A percentile compares a stretch with the other conserved stretches of the same genome.
These are phyloP conservation scores for Protobothrops flavoviridis DNA, from an alignment of 2,113 vertebrate genomes.

Conservation along the genomic window DNA sequence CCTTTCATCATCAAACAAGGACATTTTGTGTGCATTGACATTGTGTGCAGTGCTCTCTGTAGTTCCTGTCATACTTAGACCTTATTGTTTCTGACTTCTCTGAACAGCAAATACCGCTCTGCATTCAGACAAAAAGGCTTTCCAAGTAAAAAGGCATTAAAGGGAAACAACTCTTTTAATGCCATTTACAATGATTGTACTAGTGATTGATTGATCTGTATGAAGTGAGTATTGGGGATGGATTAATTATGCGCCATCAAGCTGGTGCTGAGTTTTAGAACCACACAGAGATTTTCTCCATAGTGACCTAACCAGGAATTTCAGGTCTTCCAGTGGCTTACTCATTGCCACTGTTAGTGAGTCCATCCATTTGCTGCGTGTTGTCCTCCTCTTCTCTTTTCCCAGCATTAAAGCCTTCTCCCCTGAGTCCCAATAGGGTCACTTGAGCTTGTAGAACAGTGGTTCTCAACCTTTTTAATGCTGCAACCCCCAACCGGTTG, in stretches of 20 bases:
- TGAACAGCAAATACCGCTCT: background rate
- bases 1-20: background rate
- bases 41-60: background rate
- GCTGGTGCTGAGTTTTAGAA: background rate
- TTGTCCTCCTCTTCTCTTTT: background rate
- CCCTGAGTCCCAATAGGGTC: background rate
- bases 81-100: background rate
- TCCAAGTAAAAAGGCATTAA: background rate
- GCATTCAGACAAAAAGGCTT: background rate
- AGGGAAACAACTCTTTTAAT: background rate
- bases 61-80: background rate
- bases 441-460: no score
- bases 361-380: background rate
- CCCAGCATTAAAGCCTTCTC: no score
- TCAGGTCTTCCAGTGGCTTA: background rate
- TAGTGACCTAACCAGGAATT: background rate
- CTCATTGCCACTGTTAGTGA: background rate
- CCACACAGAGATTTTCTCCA: background rate
- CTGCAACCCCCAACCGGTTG: no score
- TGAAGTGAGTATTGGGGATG: background rate
- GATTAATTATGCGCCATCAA: background rate
- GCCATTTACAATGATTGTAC: background rate
- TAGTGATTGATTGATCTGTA: background rate
- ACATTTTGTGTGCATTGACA: background rate
- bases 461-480: no score